Conservation (phyloP, 2,113 vertebrate species). For the Gadus chalcogrammus region DNA sequence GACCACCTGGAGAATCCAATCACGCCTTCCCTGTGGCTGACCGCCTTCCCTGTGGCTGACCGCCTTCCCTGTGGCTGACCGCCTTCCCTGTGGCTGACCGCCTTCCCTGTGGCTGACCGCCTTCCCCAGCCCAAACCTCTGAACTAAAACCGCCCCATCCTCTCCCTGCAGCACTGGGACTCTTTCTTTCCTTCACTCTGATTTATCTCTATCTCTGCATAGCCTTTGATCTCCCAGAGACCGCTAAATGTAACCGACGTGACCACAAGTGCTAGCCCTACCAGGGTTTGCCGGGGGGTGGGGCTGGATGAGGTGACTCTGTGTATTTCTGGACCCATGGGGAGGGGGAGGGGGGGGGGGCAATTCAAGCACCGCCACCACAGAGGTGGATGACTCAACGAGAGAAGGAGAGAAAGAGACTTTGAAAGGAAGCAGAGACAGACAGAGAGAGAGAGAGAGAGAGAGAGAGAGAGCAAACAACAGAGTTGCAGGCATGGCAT, state of each 20-base stretch:
- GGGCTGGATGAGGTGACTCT: not conserved
- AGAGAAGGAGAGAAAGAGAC: too few relatives aligned
- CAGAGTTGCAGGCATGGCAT: too few relatives aligned
- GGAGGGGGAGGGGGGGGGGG: too few relatives aligned
- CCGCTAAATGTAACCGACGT: slow-evolving; percentile 34
- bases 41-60: not conserved
- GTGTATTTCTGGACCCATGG: too few relatives aligned
- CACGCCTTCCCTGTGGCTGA: not conserved
- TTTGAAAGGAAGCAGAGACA: too few relatives aligned
- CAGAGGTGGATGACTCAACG: too few relatives aligned
- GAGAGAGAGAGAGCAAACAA: too few relatives aligned
- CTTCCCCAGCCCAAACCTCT: slow-evolving; percentile 45
- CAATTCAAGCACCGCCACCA: too few relatives aligned
- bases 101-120: not conserved
- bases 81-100: too few relatives aligned
- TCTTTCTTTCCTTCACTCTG: not conserved
- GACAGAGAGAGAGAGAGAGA: too few relatives aligned
- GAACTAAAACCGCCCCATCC: slow-evolving; percentile 36
- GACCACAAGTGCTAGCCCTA: slow-evolving; percentile 19
- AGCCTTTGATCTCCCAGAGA: slow-evolving; percentile 43
- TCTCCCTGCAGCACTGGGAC: slow-evolving; percentile 26
- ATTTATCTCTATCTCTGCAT: not conserved
- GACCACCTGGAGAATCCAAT: slow-evolving; percentile 33
- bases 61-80: slow-evolving; percentile 24
- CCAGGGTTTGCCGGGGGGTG: slow-evolving; percentile 6